Percentiles rank a stretch among this genome's conserved stretches.
Evolutionary conservation across 2,797 vertebrate species (phyloP).

Genomic region (Acrossocheilus fasciatus): DNA sequence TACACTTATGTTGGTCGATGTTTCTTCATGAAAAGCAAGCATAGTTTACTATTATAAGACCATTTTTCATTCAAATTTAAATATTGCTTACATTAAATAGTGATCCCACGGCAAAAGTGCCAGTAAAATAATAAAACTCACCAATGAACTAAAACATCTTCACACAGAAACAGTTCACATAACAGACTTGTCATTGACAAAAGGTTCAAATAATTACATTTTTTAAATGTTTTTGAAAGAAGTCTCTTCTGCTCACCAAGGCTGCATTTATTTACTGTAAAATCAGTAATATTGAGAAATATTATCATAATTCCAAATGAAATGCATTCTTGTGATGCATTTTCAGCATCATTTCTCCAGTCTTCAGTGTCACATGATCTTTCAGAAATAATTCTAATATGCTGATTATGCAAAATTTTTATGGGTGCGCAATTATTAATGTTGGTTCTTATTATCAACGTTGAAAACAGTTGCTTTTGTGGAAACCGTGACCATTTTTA

Average conservation of each 20-base stretch:
- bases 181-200: background rate
- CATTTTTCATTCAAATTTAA: background rate
- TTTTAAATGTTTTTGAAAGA: background rate
- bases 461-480: background rate
- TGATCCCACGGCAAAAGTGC: background rate
- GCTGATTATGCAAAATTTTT: background rate
- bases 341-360: background rate
- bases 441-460: background rate
- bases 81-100: background rate
- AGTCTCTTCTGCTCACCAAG: background rate
- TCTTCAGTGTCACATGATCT: background rate
- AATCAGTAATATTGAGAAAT: background rate
- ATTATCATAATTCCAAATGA: background rate
- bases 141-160: background rate
- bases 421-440: background rate
- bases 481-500: background rate
- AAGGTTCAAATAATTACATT: background rate
- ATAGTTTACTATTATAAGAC: background rate
- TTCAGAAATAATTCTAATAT: background rate
- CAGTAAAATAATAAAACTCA: background rate
- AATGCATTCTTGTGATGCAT: background rate
- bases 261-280: background rate
- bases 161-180: background rate
- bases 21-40: background rate
- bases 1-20: no score